Evolutionary conservation across 2,113 vertebrate species (phyloP), one percentile per base, ranked within the genome.

Genomic region (Etia nguti): DNA sequence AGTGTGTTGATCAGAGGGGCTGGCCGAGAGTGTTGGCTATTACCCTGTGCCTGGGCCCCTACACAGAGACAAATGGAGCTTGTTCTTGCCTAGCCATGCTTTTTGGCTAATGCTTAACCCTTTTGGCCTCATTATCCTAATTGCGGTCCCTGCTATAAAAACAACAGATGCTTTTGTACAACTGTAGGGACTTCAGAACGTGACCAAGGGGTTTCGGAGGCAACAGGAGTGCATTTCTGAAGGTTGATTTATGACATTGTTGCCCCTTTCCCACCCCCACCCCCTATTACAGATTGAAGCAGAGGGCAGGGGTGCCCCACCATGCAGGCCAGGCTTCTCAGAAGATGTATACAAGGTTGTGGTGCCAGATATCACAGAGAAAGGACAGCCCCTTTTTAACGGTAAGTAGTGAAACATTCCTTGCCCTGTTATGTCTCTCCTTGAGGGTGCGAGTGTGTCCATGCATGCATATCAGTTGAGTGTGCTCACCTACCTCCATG

Each of bases 271-370:
- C 26, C 43, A n/a, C 36, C 10, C 10, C 12, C 90, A 22, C 93
- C 93, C 95, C 94, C 65, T 93, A 81, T 97, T 96, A 96, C 97
- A 99, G 98, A 97, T 97, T 85, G 97, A 97, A 41, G 96, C 97
- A 92, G 96, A 98, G 95, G 97, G 97, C 94, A 96, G 96, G 94
- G 97, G 97, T 95, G 95, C 95, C 90, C 92, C 94, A 83, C 96
- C 97, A 93, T 99, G 98, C 97, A 97, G 95, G 94, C 97, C 97
- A 92, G 98, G 98, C 95, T 99, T 99, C 97, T 97, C 97, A 93
- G 97, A 99, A 97, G 97, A 98, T 87, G 96, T 97, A 88, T 98
- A 98, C 96, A 96, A 96, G 80, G 97, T 97, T 13, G 96, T 96
- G 84, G 93, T 99, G 92, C 96, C 98, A 15, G 97, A 96, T 93